Conservation (phyloP, 2,888 invertebrate genomes). For the Octodonta nipae region DNA sequence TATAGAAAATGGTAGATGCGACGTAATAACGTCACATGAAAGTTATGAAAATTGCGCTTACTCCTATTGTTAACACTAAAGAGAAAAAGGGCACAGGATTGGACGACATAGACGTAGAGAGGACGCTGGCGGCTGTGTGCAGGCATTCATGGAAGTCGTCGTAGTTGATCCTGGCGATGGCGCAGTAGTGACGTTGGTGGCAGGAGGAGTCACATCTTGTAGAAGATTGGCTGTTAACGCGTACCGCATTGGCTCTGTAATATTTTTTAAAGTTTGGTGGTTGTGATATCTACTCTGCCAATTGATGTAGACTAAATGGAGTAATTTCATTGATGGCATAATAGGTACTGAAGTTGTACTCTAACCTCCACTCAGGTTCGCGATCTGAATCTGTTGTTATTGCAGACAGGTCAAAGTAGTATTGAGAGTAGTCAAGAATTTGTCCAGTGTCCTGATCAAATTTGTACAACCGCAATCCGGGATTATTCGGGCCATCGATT, state of each 20-base stretch:
- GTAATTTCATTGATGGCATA: constrained; percentile 68
- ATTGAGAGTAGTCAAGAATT: constrained; percentile 81
- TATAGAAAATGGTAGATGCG: no score
- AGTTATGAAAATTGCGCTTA: no score
- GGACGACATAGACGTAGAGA: constrained; percentile 34
- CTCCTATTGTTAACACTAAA: constrained; percentile 12
- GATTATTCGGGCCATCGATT: constrained; percentile 68
- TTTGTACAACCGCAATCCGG: no score
- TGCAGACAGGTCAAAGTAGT: constrained; percentile 68
- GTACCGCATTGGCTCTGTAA: constrained; percentile 61
- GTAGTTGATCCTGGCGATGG: constrained; percentile 72
- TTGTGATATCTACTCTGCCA: constrained; percentile 68
- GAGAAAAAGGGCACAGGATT: constrained; percentile 8
- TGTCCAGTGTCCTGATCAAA: constrained; percentile 72
- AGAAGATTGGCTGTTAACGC: constrained; percentile 42
- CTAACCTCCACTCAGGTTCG: constrained; percentile 67
- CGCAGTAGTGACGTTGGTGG: constrained; percentile 73
- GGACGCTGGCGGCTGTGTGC: constrained; percentile 63
- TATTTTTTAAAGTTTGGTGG: no score
- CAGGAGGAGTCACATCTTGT: constrained; percentile 63
- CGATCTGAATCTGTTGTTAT: constrained; percentile 50
- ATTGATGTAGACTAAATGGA: constrained; percentile 59
- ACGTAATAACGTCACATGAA: no score
- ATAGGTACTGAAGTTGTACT: constrained; percentile 71
- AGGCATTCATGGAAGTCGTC: constrained; percentile 67